Percentiles rank a stretch among this genome's conserved stretches.
Evolutionary conservation across 2,888 invertebrate genomes (phyloP).

Genomic region (Scrobipalpa atriplicella): DNA sequence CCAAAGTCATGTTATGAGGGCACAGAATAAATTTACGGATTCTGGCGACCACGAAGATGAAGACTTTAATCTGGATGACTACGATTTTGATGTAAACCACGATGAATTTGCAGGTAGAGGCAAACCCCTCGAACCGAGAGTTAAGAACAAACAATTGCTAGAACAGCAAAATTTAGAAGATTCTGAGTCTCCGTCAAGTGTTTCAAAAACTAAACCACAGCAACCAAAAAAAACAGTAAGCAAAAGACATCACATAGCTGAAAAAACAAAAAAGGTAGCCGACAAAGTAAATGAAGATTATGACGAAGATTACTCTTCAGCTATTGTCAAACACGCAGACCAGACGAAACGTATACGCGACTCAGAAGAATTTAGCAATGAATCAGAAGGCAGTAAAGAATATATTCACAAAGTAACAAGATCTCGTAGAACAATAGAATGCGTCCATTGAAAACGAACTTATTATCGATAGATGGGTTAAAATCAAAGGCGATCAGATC

Average conservation of each 20-base stretch:
- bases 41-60: slow-evolving; percentile 70
- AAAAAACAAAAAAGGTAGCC: slow-evolving; percentile 9
- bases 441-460: neutral
- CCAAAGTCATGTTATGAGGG: slow-evolving; percentile 50
- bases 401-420: slow-evolving; percentile 36
- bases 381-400: slow-evolving; percentile 6
- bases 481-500: no score
- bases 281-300: slow-evolving; percentile 16
- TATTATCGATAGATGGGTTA: neutral
- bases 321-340: neutral
- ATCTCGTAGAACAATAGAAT: neutral
- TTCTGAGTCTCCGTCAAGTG: neutral
- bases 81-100: slow-evolving; percentile 71
- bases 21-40: slow-evolving; percentile 45
- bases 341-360: neutral
- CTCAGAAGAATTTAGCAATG: neutral
- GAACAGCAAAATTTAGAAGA: slow-evolving; percentile 10
- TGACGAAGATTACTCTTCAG: neutral
- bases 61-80: slow-evolving; percentile 70
- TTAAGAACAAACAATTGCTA: slow-evolving; percentile 37
- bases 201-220: neutral
- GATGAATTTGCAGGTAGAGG: slow-evolving; percentile 65
- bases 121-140: slow-evolving; percentile 62
- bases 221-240: neutral
- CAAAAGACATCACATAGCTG: slow-evolving; percentile 9